These are phyloP conservation scores for Mionectes macconnelli DNA, from an alignment of 2,113 vertebrate species.

Conservation along the genomic window DNA sequence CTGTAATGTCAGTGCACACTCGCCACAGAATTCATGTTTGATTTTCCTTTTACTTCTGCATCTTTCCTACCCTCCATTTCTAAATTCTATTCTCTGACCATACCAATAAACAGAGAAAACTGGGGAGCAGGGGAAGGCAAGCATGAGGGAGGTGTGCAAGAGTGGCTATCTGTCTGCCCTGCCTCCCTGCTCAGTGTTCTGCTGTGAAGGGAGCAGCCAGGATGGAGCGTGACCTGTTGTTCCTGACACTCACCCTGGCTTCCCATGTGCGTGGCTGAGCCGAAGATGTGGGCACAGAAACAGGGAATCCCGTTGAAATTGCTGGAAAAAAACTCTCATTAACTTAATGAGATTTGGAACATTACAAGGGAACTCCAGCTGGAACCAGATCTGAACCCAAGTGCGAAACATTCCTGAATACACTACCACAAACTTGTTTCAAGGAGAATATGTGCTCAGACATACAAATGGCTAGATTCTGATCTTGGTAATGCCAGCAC, in stretches of 20 bases:
- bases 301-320: slow-evolving; percentile 63
- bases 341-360: slow-evolving; percentile 67
- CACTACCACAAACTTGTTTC: slow-evolving; percentile 40
- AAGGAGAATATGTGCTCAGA: slow-evolving; percentile 60
- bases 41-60: background rate
- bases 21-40: background rate
- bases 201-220: background rate
- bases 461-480: slow-evolving; percentile 61
- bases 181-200: background rate
- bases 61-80: background rate
- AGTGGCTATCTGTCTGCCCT: background rate
- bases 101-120: background rate
- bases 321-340: slow-evolving; percentile 49
- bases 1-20: background rate
- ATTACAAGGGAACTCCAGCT: slow-evolving; percentile 64
- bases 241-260: background rate
- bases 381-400: slow-evolving; percentile 56
- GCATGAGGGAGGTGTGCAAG: background rate
- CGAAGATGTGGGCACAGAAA: slow-evolving; percentile 9
- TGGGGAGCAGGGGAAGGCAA: background rate
- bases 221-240: background rate
- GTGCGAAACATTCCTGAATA: slow-evolving; percentile 46
- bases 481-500: background rate
- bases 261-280: background rate
- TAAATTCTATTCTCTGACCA: background rate